Evolutionary conservation across 2,113 vertebrate species (phyloP).

Genomic region (Channa maculata): DNA sequence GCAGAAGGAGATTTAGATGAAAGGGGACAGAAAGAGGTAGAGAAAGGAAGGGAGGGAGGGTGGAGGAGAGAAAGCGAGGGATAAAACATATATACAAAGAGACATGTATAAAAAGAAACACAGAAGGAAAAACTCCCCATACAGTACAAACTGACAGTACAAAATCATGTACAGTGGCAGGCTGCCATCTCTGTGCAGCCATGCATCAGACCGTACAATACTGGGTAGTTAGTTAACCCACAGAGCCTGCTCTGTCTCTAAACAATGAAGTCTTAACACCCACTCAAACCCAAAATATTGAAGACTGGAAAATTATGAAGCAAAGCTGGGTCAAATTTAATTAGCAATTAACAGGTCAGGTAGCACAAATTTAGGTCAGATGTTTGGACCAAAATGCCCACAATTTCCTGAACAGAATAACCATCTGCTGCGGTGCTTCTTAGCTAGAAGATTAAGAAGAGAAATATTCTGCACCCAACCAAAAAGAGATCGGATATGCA

Average conservation of each 20-base stretch:
- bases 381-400: neutral
- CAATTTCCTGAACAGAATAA: too few relatives aligned
- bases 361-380: slow-evolving; percentile 41
- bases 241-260: slow-evolving; percentile 59
- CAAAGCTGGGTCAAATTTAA: slow-evolving; percentile 44
- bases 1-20: slow-evolving; percentile 37
- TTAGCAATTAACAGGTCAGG: slow-evolving; percentile 51
- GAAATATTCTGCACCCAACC: too few relatives aligned
- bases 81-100: neutral
- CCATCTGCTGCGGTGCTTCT: too few relatives aligned
- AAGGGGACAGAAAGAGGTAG: neutral
- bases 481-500: too few relatives aligned
- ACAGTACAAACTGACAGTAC: slow-evolving; percentile 51
- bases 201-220: slow-evolving; percentile 51
- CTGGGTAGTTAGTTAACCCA: slow-evolving; percentile 48
- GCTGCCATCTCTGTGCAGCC: slow-evolving; percentile 59
- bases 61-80: neutral
- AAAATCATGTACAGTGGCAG: slow-evolving; percentile 52
- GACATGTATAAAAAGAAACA: neutral
- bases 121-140: slow-evolving; percentile 18
- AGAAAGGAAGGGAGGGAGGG: neutral
- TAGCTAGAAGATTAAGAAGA: too few relatives aligned
- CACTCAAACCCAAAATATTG: slow-evolving; percentile 32
- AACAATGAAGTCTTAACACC: slow-evolving; percentile 59
- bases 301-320: slow-evolving; percentile 28